Base-by-base conservation (phyloP, 2,113 vertebrate species). In the Pituophis catenifer region DNA sequence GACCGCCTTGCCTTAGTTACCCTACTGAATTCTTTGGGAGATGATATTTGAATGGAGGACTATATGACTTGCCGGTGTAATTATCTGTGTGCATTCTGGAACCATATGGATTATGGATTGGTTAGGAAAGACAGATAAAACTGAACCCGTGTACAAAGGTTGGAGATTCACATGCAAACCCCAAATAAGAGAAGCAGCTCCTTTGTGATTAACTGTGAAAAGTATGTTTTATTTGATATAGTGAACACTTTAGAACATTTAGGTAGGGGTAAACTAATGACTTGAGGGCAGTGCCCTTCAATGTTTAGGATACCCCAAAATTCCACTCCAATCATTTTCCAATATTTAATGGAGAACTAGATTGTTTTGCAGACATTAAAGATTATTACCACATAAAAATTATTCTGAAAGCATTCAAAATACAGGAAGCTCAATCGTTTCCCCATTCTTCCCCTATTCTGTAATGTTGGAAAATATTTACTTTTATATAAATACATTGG, bases 181-280 rank as follows among this genome's bases (percentile, higher is more conserved):
- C 48, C 33, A 21, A 55, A 8, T 10, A 90, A 57, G 2, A 24
- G 85, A 24, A 52, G 26, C 11, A 13, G 5, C 48, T n/a, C 3
- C 38, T 29, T 8, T 29, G 65, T 58, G 33, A 8, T 12, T 81
- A 29, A 8, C 3, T 2, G 1, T 88, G 38, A 54, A 26, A 48
- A 2, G 23, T n/a, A 29, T 4, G 44, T 8, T 50, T 58, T 29
- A 53, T 21, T 87, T 57, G 44, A 19, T 44, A 44, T 26, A 81
- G 19, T 81, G 19, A 81, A 9, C 8, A 9, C 19, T 58, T n/a
- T 58, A 70, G 13, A 70, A 70, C 13, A 33, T 70, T 70, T 70
- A 21, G 55, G 48, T 65, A 94, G 96, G 95, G 95, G 92, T 96
- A 91, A 0, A 12, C 62, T 44, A 54, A 89, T 38, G 59, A 91